Evolutionary conservation across 2,113 vertebrate genomes (phyloP).

Genomic region (Oncorhynchus tshawytscha): DNA sequence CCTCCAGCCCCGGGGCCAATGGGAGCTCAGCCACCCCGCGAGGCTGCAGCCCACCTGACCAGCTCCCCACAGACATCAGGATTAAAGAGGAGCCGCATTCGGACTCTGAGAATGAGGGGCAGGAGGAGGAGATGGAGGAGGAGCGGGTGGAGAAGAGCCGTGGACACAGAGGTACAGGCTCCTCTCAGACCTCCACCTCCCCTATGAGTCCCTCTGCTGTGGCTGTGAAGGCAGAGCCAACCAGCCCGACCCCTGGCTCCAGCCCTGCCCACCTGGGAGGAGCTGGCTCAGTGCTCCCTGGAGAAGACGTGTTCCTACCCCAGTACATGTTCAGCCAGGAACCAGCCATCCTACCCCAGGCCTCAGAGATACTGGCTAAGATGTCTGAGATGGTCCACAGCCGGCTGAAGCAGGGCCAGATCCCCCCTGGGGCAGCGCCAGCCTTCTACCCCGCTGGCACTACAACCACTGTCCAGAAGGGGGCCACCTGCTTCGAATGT

Average conservation of each 20-base stretch:
- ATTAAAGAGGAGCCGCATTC: constrained; percentile 85
- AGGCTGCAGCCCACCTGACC: constrained; percentile 56
- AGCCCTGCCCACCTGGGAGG: constrained; percentile 83
- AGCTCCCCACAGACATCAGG: constrained; percentile 19
- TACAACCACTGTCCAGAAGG: constrained; percentile 75
- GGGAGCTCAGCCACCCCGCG: constrained; percentile 69
- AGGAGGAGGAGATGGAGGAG: constrained; percentile 27
- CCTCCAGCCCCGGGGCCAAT: constrained; percentile 72
- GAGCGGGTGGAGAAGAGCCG: constrained; percentile 22
- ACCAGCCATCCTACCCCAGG: constrained; percentile 85
- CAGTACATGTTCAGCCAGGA: constrained; percentile 86
- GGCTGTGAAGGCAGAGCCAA: constrained; percentile 82
- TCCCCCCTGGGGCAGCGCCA: constrained; percentile 49
- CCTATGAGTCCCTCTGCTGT: constrained; percentile 73
- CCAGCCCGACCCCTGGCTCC: constrained; percentile 88
- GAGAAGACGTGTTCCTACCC: constrained; percentile 83
- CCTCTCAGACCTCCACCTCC: constrained; percentile 68
- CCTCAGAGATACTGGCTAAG: constrained; percentile 94
- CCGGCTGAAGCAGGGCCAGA: constrained; percentile 87
- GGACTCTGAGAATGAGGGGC: constrained; percentile 58
- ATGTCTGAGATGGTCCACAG: constrained; percentile 98
- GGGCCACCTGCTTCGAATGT: constrained; percentile 94
- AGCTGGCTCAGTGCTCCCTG: constrained; percentile 63
- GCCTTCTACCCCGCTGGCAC: constrained; percentile 65
- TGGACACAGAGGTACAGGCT: neutral